Evolutionary conservation across 1,140 invertebrate genomes (phyloP), one percentile per base, ranked within the genome.

Genomic region (Schlechtendalia chinensis): DNA sequence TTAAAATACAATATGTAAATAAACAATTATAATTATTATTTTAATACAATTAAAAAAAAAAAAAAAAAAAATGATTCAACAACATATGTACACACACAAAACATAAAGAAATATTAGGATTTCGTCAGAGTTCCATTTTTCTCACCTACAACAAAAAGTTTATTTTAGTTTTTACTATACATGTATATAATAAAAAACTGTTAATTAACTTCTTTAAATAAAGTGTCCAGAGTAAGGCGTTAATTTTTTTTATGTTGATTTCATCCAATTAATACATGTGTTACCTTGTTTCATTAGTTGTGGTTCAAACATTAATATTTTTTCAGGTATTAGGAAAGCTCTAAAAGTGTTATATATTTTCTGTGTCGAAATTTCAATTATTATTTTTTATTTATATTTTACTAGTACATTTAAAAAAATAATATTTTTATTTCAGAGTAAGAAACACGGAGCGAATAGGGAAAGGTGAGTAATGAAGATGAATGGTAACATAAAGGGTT

Each of bases 71-170:
- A 69, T 50, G 53, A 72, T 54, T 72, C 17, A 72, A 72, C 69
- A 72, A 54, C 11, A 72, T 72, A 47, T 72, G 69, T 47, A 72
- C 5, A 47, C 14, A 50, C 14, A 69, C 24, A 27, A 50, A n/a
- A 69, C 47, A 11, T 39, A 11, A 69, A 69, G 16, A 53, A 72
- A 29, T 54, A 53, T 72, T 72, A 72, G 16, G 50, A 54, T 24
- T 53, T 72, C 27, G 17, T 19, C 69, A 12, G 69, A 54, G 47
- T 72, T 72, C 17, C 69, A 72, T 53, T 72, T 72, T 72, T 72
- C 27, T 53, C 50, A 54, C 17, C 69, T 72, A 10, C 29, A 72
- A 22, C 11, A 53, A 56, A 39, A 47, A 11, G 6, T 1, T 69
- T 14, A 39, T 29, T 12, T 29, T 10, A 27, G 12, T 12, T 29